Conservation (phyloP, 2,113 vertebrate species). For the Pomatorhinus ruficollis region DNA sequence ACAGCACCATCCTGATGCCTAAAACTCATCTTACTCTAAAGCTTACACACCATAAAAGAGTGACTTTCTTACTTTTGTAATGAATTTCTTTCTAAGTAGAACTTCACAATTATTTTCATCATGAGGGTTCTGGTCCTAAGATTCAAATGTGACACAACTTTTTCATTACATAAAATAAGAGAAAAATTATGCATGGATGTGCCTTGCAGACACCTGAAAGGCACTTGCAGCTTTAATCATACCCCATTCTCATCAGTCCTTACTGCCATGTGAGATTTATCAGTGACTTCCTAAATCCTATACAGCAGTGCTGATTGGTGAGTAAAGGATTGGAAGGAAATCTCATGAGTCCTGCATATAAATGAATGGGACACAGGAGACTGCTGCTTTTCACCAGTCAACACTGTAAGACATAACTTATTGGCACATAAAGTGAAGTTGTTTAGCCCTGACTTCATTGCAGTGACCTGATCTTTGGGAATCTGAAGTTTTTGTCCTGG, state of each 20-base stretch:
- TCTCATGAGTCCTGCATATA: not conserved
- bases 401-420: not conserved
- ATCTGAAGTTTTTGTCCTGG: not conserved
- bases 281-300: slow-evolving; percentile 10
- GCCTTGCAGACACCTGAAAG: not conserved
- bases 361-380: slow-evolving; percentile 21
- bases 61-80: not conserved
- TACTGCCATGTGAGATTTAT: slow-evolving; percentile 22
- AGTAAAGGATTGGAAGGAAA: slow-evolving; percentile 29
- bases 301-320: not conserved
- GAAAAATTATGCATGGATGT: not conserved
- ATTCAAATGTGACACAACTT: not conserved
- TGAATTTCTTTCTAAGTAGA: not conserved
- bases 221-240: not conserved
- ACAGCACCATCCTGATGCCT: not conserved
- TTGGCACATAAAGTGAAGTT: not conserved
- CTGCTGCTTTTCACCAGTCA: slow-evolving; percentile 39
- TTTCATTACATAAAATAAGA: not conserved
- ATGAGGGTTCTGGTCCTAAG: not conserved
- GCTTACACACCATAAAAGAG: not conserved
- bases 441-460: not conserved
- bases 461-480: not conserved
- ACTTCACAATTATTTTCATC: not conserved
- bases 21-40: not conserved
- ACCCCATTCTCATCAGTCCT: not conserved